phyloP scores from a whole-genome alignment of 2,113 vertebrate species.

The Ceyx cyanopectus region DNA sequence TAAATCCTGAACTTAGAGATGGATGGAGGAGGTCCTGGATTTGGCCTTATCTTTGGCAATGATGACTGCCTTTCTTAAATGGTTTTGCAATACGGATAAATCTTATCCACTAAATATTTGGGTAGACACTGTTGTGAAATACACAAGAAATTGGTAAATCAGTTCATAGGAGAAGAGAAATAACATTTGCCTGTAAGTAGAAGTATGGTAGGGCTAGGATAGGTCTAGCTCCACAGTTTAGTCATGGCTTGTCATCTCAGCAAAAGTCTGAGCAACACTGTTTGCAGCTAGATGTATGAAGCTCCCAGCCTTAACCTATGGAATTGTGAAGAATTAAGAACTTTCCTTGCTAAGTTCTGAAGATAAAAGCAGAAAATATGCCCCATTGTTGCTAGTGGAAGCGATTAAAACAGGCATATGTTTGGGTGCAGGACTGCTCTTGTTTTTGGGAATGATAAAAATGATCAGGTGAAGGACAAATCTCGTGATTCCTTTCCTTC shows the following conservation, averaged over 20 bases:
- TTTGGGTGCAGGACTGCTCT: not conserved
- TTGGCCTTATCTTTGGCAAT: constrained; percentile 14
- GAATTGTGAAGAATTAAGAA: not conserved
- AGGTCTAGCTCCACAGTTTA: not conserved
- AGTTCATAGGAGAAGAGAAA: not conserved
- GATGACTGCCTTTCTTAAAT: not conserved
- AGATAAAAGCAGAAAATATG: not conserved
- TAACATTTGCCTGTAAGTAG: not conserved
- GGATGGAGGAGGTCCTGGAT: not conserved
- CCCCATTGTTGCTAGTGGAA: not conserved
- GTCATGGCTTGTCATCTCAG: not conserved
- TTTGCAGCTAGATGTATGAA: not conserved
- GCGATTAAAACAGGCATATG: not conserved
- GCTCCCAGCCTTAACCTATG: not conserved
- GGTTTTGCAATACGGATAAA: not conserved
- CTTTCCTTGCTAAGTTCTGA: not conserved
- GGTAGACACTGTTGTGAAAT: not conserved
- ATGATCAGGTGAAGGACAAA: not conserved
- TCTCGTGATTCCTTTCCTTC: not conserved
- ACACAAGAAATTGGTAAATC: not conserved
- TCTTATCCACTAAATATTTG: not conserved
- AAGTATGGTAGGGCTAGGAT: not conserved
- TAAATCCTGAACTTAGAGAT: not conserved
- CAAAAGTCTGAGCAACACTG: not conserved
- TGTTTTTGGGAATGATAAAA: not conserved